These are phyloP conservation scores for Rhingia campestris DNA, from an alignment of 2,888 invertebrate species.

Conservation along the genomic window DNA sequence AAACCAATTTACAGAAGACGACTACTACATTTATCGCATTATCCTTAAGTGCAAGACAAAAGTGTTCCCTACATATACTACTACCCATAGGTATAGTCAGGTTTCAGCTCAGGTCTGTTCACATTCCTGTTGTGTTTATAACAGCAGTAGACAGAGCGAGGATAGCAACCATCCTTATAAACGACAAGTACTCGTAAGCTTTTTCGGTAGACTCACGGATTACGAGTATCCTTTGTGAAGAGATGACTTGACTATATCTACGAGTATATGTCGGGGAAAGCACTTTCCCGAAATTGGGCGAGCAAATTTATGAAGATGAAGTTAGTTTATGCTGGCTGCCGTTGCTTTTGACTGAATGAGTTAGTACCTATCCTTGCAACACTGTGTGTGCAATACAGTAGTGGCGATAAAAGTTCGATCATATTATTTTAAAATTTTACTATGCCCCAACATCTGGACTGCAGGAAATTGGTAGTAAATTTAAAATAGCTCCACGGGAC, in stretches of 20 bases:
- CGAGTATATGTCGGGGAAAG: background rate
- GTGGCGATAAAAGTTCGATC: slow-evolving; percentile 57
- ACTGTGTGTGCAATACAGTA: slow-evolving; percentile 12
- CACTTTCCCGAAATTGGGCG: slow-evolving; percentile 24
- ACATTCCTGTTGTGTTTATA: slow-evolving; percentile 35
- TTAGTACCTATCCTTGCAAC: slow-evolving; percentile 9
- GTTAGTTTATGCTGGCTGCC: slow-evolving; percentile 32
- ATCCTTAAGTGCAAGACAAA: slow-evolving; percentile 37
- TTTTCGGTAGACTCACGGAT: slow-evolving; percentile 37
- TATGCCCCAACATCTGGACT: background rate
- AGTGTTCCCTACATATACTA: background rate
- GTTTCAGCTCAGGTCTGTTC: background rate
- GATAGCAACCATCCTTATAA: slow-evolving; percentile 26
- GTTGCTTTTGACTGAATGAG: slow-evolving; percentile 7
- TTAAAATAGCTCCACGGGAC: slow-evolving; percentile 33
- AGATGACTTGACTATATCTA: background rate
- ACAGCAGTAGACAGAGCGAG: slow-evolving; percentile 23
- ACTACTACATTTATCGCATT: slow-evolving; percentile 38
- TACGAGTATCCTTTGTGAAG: slow-evolving; percentile 47
- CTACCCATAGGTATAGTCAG: background rate
- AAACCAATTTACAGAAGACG: slow-evolving; percentile 55
- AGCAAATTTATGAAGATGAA: slow-evolving; percentile 47
- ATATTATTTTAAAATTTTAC: slow-evolving; percentile 48
- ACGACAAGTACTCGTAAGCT: slow-evolving; percentile 41
- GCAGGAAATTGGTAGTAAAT: slow-evolving; percentile 52